These are phyloP conservation scores for Bubo scandiacus DNA, from an alignment of 2,113 vertebrate species.

Conservation along the genomic window DNA sequence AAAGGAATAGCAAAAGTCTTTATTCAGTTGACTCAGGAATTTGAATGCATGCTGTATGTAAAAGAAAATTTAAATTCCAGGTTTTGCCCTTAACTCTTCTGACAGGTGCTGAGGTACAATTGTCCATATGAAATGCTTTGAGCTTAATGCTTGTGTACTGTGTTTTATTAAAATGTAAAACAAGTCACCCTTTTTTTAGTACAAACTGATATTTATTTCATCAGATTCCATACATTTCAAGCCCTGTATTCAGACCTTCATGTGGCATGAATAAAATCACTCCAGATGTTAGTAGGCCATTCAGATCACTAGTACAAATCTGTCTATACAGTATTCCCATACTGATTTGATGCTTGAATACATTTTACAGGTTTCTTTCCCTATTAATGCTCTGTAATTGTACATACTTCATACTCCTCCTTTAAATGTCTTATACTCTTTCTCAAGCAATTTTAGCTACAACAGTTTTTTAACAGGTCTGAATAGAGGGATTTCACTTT, in stretches of 20 bases:
- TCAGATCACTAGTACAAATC: not conserved
- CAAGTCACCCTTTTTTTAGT: constrained; percentile 18
- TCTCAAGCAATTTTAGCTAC: not conserved
- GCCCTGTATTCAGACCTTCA: constrained; percentile 76
- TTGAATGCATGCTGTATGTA: not conserved
- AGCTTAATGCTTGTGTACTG: constrained; percentile 71
- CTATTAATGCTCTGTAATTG: not conserved
- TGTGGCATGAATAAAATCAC: not conserved
- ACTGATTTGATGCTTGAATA: not conserved
- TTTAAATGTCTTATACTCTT: not conserved
- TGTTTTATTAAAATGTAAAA: constrained; percentile 69
- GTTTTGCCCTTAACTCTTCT: constrained; percentile 19
- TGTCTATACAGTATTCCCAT: not conserved
- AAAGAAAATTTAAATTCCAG: constrained; percentile 8
- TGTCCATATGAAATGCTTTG: constrained; percentile 19
- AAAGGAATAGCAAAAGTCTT: not conserved
- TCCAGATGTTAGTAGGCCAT: not conserved
- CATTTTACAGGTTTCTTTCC: not conserved
- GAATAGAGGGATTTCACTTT: constrained; percentile 74
- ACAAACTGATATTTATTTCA: constrained; percentile 67
- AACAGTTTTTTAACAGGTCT: constrained; percentile 57
- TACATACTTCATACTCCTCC: not conserved
- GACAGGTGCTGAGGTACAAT: not conserved
- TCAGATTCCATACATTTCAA: constrained; percentile 68
- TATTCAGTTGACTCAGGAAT: not conserved